These are phyloP conservation scores for Vanessa atalanta DNA, from an alignment of 1,140 invertebrate species.

Conservation along the genomic window DNA sequence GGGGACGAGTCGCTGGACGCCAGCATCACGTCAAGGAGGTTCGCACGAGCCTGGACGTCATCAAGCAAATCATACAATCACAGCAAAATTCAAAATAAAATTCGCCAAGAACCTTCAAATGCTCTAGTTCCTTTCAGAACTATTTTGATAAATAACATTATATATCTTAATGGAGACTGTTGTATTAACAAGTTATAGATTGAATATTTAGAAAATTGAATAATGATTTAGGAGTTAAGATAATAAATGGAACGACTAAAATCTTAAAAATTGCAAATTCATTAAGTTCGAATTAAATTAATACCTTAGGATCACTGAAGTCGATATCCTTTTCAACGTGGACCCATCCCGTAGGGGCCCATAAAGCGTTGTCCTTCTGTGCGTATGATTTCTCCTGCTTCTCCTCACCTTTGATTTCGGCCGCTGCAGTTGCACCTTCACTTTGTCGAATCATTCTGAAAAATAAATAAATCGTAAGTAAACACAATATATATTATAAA, in stretches of 20 bases:
- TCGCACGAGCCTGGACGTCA: conserved; percentile 84
- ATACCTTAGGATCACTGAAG: conserved; percentile 89
- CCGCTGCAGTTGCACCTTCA: conserved; percentile 51
- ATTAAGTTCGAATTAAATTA: too few relatives aligned
- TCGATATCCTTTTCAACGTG: conserved; percentile 89
- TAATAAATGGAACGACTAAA: too few relatives aligned
- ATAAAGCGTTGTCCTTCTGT: conserved; percentile 83
- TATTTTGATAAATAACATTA: too few relatives aligned
- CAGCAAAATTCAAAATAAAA: too few relatives aligned
- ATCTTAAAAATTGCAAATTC: too few relatives aligned
- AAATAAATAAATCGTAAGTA: conserved; percentile 22
- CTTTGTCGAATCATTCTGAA: conserved; percentile 83
- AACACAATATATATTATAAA: conserved; percentile 16
- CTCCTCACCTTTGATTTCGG: conserved; percentile 54
- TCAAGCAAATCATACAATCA: neutral
- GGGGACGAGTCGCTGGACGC: conserved; percentile 87
- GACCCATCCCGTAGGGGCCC: conserved; percentile 88
- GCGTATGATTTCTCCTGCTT: conserved; percentile 46
- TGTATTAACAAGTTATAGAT: too few relatives aligned
- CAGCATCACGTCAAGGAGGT: conserved; percentile 88
- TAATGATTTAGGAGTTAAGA: too few relatives aligned
- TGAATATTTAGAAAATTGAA: too few relatives aligned
- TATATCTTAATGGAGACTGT: too few relatives aligned
- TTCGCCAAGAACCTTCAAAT: too few relatives aligned
- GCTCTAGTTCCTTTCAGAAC: too few relatives aligned